Base-by-base conservation (phyloP, 2,113 vertebrate species). In the Rhodinocichla rosea region DNA sequence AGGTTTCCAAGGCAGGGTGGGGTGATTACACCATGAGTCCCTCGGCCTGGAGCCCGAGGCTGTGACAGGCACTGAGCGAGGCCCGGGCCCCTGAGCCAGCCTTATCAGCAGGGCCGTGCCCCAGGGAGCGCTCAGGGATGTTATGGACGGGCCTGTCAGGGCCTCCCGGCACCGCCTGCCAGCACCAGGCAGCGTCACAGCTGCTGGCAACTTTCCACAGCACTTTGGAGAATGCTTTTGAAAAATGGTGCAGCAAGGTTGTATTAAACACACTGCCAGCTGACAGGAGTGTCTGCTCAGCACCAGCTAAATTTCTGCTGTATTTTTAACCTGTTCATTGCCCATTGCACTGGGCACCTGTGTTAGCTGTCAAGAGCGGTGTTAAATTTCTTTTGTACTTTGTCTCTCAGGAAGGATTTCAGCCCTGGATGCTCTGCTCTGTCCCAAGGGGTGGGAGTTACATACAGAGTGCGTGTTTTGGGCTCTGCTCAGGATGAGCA, bases 381-480 rank as follows among this genome's bases (percentile, higher is more conserved):
- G n/a, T 15, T 69, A 71, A 8, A 37, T 55, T 28, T 24, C 45
- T 81, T 32, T 33, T 64, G 44, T 10, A 13, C 10, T 87, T 35
- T 42, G 24, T 42, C 16, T 78, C 30, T 79, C 39, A 18, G 24
- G 83, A 67, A 68, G 22, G 57, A 32, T 75, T 81, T 87, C 47
- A 50, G 15, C 17, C 37, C 15, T 0, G 0, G 17, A 57, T 80
- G 13, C 52, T 28, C 71, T 63, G 28, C 28, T 39, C 37, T 74
- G 8, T 81, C 50, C 69, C 32, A 22, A 1, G 24, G 26, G 27
- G 1, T 42, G 10, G 15, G 14, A 37, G 21, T 37, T 50, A 12
- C 24, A 28, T 3, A 6, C 0, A 18, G 69, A 40, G 13, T 2
- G 21, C 47, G 33, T 23, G 16, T 59, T 44, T 40, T 0, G 2